Base-by-base conservation (phyloP, 2,888 invertebrate genomes). In the Diplolepis rosae region DNA sequence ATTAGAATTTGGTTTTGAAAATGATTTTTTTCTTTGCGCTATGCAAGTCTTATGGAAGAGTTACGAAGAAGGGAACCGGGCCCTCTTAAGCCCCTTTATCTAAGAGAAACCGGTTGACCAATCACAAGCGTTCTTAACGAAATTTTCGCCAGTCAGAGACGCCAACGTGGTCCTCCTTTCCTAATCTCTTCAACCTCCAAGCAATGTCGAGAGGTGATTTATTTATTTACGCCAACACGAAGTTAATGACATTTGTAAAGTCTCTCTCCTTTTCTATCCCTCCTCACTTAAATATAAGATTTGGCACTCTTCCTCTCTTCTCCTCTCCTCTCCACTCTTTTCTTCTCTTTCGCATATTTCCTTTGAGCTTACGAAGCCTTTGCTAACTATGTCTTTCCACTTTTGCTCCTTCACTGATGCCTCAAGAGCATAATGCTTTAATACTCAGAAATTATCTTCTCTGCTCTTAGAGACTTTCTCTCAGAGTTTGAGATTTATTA, bases 161-260 rank as follows among this genome's bases (percentile, higher is more conserved):
- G 18, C 45, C 4, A 35, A 5, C 22, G 15, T 61, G 35, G 35
- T 24, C 35, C 18, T 27, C 28, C 54, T 39, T 61, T 61, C 56
- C 56, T 61, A 35, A 35, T 52, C 52, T 30, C 15, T 52, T 9
- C 13, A 52, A 52, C 28, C 52, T 52, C n/a, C 30, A 7, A 50
- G 50, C 54, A 30, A 54, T 7, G 54, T 39, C 5, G 35, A 39
- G 56, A 61, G 32, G 24, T 35, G 56, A 61, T 61, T 61, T 61
- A 56, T 61, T 61, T 61, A 61, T 61, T 61, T 61, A 61, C 56
- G 56, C 24, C 18, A 35, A 22, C 35, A 22, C 22, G 35, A 61
- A 61, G 56, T 61, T 61, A 61, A 61, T 61, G 56, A 61, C 56
- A 61, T 61, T 61, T 61, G 13, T 39, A 35, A 35, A 61, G 56